Conservation (phyloP, 2,113 vertebrate genomes). For the Podocnemis expansa region DNA sequence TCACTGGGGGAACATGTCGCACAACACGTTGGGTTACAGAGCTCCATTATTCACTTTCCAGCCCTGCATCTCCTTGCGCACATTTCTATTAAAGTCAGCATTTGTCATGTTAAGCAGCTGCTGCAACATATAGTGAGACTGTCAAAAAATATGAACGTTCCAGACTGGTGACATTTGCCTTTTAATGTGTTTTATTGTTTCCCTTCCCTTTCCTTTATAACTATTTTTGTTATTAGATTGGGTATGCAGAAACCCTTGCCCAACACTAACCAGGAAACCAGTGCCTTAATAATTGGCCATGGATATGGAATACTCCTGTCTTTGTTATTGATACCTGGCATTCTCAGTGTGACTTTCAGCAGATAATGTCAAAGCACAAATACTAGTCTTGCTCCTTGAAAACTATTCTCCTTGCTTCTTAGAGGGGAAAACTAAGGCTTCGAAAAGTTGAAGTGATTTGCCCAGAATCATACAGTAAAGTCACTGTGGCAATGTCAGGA, state of each 20-base stretch:
- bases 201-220: constrained; percentile 52
- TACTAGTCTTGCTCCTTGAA: constrained; percentile 40
- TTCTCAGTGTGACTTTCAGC: constrained; percentile 69
- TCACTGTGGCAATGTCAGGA: background rate
- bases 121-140: constrained; percentile 66
- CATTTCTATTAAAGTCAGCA: constrained; percentile 37
- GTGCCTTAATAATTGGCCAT: background rate
- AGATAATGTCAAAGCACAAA: constrained; percentile 16
- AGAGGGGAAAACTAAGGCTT: background rate
- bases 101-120: constrained; percentile 77
- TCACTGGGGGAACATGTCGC: background rate
- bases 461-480: constrained; percentile 17
- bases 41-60: constrained; percentile 19
- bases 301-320: constrained; percentile 36
- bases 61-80: constrained; percentile 17
- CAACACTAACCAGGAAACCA: constrained; percentile 53
- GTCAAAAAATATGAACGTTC: constrained; percentile 49
- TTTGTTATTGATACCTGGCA: constrained; percentile 65
- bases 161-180: constrained; percentile 63
- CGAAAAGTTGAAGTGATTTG: constrained; percentile 50
- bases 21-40: background rate
- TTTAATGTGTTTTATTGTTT: constrained; percentile 55
- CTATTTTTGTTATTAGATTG: background rate
- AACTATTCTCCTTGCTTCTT: background rate
- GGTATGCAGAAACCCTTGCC: background rate